Percentiles rank a stretch among this genome's conserved stretches.
phyloP scores from a whole-genome alignment of 2,113 vertebrate species.

The Strigops habroptila region DNA sequence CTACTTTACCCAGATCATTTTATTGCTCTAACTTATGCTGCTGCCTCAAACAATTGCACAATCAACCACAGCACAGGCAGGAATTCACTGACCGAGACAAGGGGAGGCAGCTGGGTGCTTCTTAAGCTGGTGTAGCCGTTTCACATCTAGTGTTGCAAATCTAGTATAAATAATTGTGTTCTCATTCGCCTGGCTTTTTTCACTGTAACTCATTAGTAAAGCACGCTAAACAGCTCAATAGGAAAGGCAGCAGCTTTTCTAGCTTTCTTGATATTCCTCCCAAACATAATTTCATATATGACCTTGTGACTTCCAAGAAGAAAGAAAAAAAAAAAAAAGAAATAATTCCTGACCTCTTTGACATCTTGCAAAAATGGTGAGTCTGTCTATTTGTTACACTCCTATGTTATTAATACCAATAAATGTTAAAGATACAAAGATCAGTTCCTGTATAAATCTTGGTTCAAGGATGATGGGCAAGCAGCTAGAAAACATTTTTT shows the following conservation, averaged over 20 bases:
- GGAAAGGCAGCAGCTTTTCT: neutral
- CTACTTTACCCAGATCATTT: neutral
- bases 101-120: neutral
- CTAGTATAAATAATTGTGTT: neutral
- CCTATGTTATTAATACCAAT: slow-evolving; percentile 2
- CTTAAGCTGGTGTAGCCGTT: neutral
- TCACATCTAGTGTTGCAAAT: neutral
- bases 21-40: neutral
- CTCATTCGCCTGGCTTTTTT: neutral
- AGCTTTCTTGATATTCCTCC: neutral
- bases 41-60: neutral
- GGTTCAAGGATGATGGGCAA: slow-evolving; percentile 23
- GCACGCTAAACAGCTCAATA: neutral
- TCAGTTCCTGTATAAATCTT: slow-evolving; percentile 41
- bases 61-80: neutral
- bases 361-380: neutral
- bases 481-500: slow-evolving; percentile 21
- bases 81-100: neutral
- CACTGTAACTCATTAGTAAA: neutral
- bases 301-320: neutral
- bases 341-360: neutral
- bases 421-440: slow-evolving; percentile 51
- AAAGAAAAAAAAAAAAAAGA: neutral
- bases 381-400: neutral
- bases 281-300: neutral